Evolutionary conservation across 2,113 vertebrate species (phyloP).

Genomic region (Muntiacus muntjak): DNA sequence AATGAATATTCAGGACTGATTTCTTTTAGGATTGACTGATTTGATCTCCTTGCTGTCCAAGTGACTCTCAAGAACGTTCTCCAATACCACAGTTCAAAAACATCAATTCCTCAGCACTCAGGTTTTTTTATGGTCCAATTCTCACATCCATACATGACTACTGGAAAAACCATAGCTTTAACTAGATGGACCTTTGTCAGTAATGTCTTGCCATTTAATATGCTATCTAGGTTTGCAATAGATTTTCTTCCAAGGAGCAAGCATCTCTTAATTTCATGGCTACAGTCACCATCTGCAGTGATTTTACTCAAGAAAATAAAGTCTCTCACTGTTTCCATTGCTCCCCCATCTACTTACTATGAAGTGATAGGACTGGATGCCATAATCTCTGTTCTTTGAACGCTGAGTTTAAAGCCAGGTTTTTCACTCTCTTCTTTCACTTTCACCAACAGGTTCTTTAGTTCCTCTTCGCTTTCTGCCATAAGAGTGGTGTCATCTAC

Average conservation of each 20-base stretch:
- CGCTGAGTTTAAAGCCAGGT: not conserved
- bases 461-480: not conserved
- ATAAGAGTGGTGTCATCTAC: not conserved
- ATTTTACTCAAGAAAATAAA: not conserved
- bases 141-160: not conserved
- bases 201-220: not conserved
- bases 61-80: not conserved
- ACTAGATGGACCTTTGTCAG: not conserved
- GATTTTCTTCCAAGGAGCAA: not conserved
- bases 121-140: not conserved
- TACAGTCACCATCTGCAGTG: not conserved
- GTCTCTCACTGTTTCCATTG: not conserved
- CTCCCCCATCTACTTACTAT: not conserved
- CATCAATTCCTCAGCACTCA: not conserved
- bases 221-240: not conserved
- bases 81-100: not conserved
- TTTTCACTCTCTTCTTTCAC: not conserved
- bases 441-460: not conserved
- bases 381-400: not conserved
- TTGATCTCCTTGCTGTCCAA: not conserved
- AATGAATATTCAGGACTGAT: not conserved
- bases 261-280: not conserved
- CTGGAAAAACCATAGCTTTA: not conserved
- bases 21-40: not conserved
- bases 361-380: not conserved